Conservation (phyloP, 1,140 invertebrate genomes). For the Schlechtendalia chinensis region DNA sequence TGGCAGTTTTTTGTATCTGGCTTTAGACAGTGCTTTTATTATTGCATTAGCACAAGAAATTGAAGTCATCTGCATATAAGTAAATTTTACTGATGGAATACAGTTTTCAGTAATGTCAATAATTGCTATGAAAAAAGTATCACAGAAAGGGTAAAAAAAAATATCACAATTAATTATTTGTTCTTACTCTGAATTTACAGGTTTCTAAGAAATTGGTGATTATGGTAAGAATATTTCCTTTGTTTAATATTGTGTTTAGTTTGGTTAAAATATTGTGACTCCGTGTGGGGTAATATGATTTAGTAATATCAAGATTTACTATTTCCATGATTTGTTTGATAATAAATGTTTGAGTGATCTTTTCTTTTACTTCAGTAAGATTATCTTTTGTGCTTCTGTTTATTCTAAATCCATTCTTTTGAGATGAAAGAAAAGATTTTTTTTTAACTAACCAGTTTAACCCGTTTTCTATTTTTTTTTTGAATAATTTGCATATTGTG, state of each 20-base stretch:
- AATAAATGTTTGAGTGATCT: neutral
- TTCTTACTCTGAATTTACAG: slow-evolving; percentile 4
- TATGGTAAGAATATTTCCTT: neutral
- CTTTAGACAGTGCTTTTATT: neutral
- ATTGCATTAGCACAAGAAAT: neutral
- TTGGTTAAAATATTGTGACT: slow-evolving; percentile 12
- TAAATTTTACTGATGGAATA: neutral
- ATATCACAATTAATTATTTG: slow-evolving; percentile 6
- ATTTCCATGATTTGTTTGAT: neutral
- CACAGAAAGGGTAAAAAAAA: neutral
- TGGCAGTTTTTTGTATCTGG: neutral
- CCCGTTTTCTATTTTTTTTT: too few relatives aligned
- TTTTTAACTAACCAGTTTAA: too few relatives aligned
- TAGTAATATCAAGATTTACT: neutral
- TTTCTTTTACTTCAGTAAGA: neutral
- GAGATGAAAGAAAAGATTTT: neutral
- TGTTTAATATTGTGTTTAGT: neutral
- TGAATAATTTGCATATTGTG: too few relatives aligned
- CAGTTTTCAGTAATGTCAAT: slow-evolving; percentile 18
- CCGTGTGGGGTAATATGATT: neutral
- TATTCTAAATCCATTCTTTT: neutral
- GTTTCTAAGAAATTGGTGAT: slow-evolving; percentile 8
- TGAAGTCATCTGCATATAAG: slow-evolving; percentile 20
- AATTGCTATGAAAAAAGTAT: neutral
- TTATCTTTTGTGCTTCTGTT: neutral